Base-by-base conservation (phyloP, 2,888 invertebrate genomes). In the Pterostichus madidus region DNA sequence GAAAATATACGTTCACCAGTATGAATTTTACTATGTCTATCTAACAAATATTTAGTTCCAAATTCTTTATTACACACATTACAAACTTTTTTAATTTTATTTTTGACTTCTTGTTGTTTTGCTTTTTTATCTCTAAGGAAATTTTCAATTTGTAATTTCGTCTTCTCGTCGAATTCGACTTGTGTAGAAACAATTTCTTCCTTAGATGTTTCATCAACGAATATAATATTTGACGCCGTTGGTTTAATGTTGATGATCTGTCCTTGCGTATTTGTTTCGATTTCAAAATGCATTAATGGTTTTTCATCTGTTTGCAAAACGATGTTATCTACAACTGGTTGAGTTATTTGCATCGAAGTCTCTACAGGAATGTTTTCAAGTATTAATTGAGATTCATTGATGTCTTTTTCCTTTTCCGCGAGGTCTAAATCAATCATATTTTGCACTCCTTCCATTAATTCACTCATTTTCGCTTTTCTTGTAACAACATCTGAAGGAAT, bases 1-100 rank as follows among this genome's bases (percentile, higher is more conserved):
- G 91, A 90, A 87, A 91, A 93, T 1, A 93, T 93, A 77, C 91
- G 89, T 84, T 93, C 93, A 6, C 92, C 92, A 1, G 93, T 93
- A 86, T 94, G 93, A 35, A 92, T 86, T 84, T 88, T 88, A 83
- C 86, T 87, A 85, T 89, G 89, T 83, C 89, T 89, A 53, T 86
- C 87, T 52, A 90, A 85, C 13, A 88, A 87, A 52, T 88, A 87
- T 84, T 88, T 89, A 0, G 87, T 87, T 2, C 86, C 86, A 82
- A 89, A 89, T 78, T 86, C 86, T 84, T 89, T 89, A 68, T 87
- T 84, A 82, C 89, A 90, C 56, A 89, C 85, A 75, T 88, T 87
- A 83, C 89, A 90, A 15, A 87, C 86, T 61, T 85, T 86, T 53
- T 84, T 83, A 17, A 71, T 64, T 84, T 85, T 83, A n/a, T 84